Evolutionary conservation across 2,797 vertebrate species (phyloP).

Genomic region (Premnoplex brunnescens): DNA sequence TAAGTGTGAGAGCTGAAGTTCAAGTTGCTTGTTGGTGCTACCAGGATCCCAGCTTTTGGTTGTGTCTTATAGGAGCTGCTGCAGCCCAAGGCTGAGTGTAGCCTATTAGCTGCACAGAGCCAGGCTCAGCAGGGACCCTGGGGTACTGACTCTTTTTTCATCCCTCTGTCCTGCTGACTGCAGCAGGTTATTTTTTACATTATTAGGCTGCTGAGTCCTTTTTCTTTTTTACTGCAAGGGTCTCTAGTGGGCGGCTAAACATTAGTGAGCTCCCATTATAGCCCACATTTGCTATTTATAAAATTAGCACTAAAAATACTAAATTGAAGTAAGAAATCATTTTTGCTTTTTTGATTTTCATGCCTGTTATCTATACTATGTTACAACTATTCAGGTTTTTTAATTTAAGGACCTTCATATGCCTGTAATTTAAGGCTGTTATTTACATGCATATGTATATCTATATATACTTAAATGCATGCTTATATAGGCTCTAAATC

Average conservation of each 20-base stretch:
- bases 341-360: background rate
- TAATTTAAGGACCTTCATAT: background rate
- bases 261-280: background rate
- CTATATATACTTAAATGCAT: background rate
- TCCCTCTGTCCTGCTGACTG: slow-evolving; percentile 19
- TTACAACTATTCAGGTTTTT: background rate
- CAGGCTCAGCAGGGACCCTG: background rate
- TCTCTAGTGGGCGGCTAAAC: background rate
- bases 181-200: background rate
- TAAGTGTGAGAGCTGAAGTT: background rate
- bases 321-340: background rate
- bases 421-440: background rate
- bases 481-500: background rate
- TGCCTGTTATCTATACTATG: background rate
- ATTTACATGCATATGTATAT: background rate
- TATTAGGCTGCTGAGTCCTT: background rate
- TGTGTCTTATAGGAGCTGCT: background rate
- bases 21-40: background rate
- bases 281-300: background rate
- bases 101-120: background rate
- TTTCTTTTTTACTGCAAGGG: background rate
- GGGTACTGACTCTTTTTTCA: background rate
- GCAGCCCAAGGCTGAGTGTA: background rate
- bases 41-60: background rate
- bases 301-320: background rate